Evolutionary conservation across 2,797 vertebrate genomes (phyloP), one percentile per base, ranked within the genome.

Genomic region (Aeoliscus strigatus): DNA sequence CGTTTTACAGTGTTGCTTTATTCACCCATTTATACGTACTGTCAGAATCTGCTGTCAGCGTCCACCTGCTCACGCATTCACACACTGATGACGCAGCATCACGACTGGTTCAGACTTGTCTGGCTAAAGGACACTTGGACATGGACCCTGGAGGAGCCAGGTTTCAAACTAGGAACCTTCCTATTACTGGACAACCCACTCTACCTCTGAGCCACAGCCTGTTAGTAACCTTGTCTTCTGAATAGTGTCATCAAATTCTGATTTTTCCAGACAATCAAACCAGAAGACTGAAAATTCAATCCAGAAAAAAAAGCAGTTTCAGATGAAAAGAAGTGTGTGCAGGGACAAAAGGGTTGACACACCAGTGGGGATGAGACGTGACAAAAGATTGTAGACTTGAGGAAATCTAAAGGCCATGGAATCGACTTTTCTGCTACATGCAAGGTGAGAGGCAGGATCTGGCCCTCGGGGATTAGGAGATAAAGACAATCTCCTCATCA

Each of bases 161-260:
- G n/a, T n/a, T n/a, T n/a, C n/a, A n/a, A n/a, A n/a, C n/a, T n/a
- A n/a, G n/a, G n/a, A n/a, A n/a, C n/a, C n/a, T n/a, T n/a, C n/a
- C n/a, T n/a, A n/a, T n/a, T n/a, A n/a, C n/a, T n/a, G n/a, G n/a
- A n/a, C n/a, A n/a, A n/a, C n/a, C n/a, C n/a, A n/a, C n/a, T n/a
- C n/a, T n/a, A n/a, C n/a, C n/a, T n/a, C n/a, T n/a, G n/a, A n/a
- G n/a, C n/a, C n/a, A n/a, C n/a, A n/a, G n/a, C n/a, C n/a, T n/a
- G n/a, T n/a, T n/a, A n/a, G n/a, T n/a, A n/a, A n/a, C n/a, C n/a
- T n/a, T n/a, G n/a, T n/a, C n/a, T n/a, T n/a, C n/a, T n/a, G n/a
- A n/a, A n/a, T n/a, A n/a, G n/a, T n/a, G n/a, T 41, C 26, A 59
- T 63, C 35, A 42, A 44, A 52, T 51, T 52, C 14, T 15, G 35